Conservation (phyloP, 2,797 vertebrate genomes). For the Mormyrus proboscirostris region DNA sequence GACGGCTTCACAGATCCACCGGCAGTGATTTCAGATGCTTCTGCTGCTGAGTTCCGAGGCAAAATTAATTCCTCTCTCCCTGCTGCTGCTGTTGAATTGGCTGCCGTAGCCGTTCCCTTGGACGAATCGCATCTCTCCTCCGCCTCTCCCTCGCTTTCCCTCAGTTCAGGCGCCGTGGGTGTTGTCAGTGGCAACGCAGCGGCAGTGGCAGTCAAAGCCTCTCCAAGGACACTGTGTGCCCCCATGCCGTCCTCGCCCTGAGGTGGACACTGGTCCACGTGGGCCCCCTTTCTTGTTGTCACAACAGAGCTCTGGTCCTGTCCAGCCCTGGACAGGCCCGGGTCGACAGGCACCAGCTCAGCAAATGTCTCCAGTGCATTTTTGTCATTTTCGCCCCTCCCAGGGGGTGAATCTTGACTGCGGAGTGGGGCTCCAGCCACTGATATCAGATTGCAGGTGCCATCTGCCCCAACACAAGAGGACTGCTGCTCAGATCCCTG, state of each 20-base stretch:
- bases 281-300: constrained; percentile 38
- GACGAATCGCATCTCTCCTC: constrained; percentile 47
- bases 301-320: constrained; percentile 28
- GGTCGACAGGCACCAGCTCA: constrained; percentile 41
- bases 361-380: constrained; percentile 41
- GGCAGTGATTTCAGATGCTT: constrained; percentile 36
- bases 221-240: constrained; percentile 54
- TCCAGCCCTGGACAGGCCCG: constrained; percentile 15
- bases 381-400: constrained; percentile 36
- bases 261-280: constrained; percentile 27
- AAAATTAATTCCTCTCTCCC: constrained; percentile 37
- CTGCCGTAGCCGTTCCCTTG: constrained; percentile 39
- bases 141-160: constrained; percentile 55
- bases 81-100: constrained; percentile 39
- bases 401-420: constrained; percentile 34
- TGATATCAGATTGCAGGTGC: constrained; percentile 37
- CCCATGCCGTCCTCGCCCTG: constrained; percentile 48
- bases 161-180: constrained; percentile 65
- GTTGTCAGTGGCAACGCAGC: constrained; percentile 67
- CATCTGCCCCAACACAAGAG: constrained; percentile 37
- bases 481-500: constrained; percentile 42
- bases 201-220: constrained; percentile 52
- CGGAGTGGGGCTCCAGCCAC: constrained; percentile 33
- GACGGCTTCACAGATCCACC: constrained; percentile 36
- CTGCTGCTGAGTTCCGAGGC: constrained; percentile 37